Conservation (phyloP, 2,888 invertebrate species). For the Ethmia dodecea region DNA sequence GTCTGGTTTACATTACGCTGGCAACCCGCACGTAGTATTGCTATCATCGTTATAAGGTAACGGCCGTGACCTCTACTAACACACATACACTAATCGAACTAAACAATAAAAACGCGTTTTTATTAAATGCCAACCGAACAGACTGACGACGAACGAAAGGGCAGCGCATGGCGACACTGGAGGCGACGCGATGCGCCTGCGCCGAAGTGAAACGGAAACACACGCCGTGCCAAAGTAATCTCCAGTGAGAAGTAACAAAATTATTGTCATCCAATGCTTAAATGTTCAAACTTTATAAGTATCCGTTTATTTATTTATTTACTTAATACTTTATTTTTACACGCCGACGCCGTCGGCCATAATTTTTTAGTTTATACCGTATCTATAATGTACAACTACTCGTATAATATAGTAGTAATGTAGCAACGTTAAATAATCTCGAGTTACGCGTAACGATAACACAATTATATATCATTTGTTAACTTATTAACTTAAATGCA, state of each 20-base stretch:
- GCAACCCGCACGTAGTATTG: conserved; percentile 55
- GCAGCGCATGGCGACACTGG: neutral
- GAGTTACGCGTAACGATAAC: conserved; percentile 29
- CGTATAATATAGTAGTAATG: conserved; percentile 23
- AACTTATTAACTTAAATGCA: conserved; percentile 20
- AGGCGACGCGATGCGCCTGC: neutral
- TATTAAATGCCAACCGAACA: neutral
- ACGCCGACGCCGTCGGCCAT: conserved; percentile 48
- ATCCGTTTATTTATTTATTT: conserved; percentile 47
- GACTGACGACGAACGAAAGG: neutral
- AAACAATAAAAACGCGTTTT: too few relatives aligned
- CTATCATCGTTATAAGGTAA: conserved; percentile 30
- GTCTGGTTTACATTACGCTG: conserved; percentile 54
- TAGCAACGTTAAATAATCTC: conserved; percentile 45
- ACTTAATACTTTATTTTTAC: conserved; percentile 65
- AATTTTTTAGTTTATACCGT: conserved; percentile 35
- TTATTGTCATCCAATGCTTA: conserved; percentile 77
- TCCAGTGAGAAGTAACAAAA: conserved; percentile 60
- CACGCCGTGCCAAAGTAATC: conserved; percentile 36
- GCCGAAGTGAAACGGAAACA: conserved; percentile 5
- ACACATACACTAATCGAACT: too few relatives aligned
- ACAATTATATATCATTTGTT: conserved; percentile 13
- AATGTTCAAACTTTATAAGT: conserved; percentile 57
- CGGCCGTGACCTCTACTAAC: neutral
- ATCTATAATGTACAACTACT: conserved; percentile 53